phyloP scores from a whole-genome alignment of 2,797 vertebrate genomes.

The Danio choprae region DNA sequence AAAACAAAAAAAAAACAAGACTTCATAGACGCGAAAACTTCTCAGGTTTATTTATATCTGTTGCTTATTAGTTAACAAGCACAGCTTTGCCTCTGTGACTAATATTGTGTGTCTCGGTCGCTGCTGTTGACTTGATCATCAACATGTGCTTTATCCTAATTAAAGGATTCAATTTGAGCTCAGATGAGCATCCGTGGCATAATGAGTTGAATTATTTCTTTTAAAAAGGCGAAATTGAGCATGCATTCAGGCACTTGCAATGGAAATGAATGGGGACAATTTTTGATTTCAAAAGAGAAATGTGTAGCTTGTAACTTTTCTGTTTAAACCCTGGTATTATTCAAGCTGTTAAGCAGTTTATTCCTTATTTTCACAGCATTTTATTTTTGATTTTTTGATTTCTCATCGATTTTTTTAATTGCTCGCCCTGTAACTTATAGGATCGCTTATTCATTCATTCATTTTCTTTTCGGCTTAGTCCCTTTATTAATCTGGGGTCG shows the following conservation, averaged over 20 bases:
- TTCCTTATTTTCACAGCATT: too few species aligned
- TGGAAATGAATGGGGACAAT: background rate
- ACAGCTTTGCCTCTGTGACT: background rate
- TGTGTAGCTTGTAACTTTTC: background rate
- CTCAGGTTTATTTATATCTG: constrained; percentile 37
- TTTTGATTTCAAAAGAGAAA: background rate
- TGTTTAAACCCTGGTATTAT: background rate
- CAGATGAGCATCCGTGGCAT: background rate
- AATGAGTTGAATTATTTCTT: background rate
- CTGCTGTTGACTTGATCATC: background rate
- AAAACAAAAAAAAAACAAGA: constrained; percentile 6
- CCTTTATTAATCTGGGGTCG: too few species aligned
- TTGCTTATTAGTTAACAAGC: constrained; percentile 19
- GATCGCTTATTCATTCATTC: too few species aligned
- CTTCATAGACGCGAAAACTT: constrained; percentile 18
- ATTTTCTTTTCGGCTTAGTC: too few species aligned
- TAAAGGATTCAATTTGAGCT: background rate
- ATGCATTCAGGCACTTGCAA: background rate
- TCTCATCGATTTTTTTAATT: too few species aligned
- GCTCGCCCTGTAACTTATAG: too few species aligned
- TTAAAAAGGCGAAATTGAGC: background rate
- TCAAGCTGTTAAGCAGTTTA: too few species aligned
- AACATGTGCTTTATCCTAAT: constrained; percentile 3
- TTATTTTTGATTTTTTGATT: too few species aligned
- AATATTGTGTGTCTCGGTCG: background rate